Percentiles rank a stretch among this genome's conserved stretches.
Conservation (phyloP, 2,113 vertebrate species). For the Axis porcinus region DNA sequence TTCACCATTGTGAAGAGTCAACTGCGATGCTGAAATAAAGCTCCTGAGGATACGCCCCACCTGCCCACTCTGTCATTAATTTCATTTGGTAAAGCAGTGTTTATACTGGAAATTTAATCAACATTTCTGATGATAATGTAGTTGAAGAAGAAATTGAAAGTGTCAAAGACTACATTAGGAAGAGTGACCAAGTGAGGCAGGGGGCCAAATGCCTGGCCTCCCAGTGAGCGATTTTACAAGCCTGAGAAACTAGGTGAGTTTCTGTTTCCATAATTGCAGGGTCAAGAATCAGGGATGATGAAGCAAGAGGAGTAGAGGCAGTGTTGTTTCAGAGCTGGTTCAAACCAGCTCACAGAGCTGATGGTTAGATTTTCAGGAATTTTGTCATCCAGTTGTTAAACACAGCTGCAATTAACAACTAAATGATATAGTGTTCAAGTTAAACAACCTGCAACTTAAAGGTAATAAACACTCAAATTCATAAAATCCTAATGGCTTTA, state of each 20-base stretch:
- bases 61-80: neutral
- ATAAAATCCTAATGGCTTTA: conserved; percentile 21
- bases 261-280: neutral
- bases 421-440: neutral
- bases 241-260: neutral
- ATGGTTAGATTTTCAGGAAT: neutral
- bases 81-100: conserved; percentile 1
- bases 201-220: neutral
- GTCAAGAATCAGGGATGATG: neutral
- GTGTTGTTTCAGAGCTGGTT: fast-evolving
- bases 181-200: neutral
- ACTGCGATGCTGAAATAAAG: neutral
- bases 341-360: neutral
- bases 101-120: conserved; percentile 50
- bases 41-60: neutral
- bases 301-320: neutral
- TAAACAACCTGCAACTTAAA: neutral
- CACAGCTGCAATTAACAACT: conserved; percentile 19
- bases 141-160: conserved; percentile 50
- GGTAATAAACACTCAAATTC: neutral
- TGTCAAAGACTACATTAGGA: neutral
- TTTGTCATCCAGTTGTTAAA: neutral
- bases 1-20: neutral
- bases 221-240: neutral
- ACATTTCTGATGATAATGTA: conserved; percentile 47